phyloP scores from a whole-genome alignment of 2,113 vertebrate genomes.

The Tupaia chinensis region DNA sequence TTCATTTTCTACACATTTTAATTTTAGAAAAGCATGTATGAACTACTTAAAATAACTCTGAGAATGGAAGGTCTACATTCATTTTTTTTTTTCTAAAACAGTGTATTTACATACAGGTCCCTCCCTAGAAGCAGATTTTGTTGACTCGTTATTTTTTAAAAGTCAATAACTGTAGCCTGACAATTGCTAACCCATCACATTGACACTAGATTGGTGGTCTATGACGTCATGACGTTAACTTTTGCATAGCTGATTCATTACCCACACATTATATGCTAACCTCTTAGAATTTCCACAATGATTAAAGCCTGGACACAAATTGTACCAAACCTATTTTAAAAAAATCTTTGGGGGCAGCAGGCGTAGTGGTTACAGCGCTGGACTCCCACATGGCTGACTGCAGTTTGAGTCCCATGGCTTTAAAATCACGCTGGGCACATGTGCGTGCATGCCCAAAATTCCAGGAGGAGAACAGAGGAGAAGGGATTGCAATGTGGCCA shows the following conservation, averaged over 20 bases:
- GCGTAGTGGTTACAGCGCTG: too few relatives aligned
- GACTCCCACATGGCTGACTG: too few relatives aligned
- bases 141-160: not conserved
- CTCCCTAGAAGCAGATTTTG: not conserved
- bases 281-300: not conserved
- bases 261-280: not conserved
- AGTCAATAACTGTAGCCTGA: not conserved
- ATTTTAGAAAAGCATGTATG: not conserved
- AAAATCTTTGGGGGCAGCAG: not conserved
- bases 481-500: too few relatives aligned
- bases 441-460: too few relatives aligned
- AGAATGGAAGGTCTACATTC: not conserved
- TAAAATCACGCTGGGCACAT: too few relatives aligned
- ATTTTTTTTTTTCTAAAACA: not conserved
- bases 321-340: not conserved
- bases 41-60: not conserved
- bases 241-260: not conserved
- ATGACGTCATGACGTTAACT: not conserved
- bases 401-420: too few relatives aligned
- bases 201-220: not conserved
- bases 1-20: not conserved
- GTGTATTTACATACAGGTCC: not conserved
- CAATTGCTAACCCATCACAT: not conserved
- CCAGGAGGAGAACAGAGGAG: too few relatives aligned
- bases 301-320: not conserved